phyloP scores from a whole-genome alignment of 2,113 vertebrate species.

The Leptobrachium leishanense region DNA sequence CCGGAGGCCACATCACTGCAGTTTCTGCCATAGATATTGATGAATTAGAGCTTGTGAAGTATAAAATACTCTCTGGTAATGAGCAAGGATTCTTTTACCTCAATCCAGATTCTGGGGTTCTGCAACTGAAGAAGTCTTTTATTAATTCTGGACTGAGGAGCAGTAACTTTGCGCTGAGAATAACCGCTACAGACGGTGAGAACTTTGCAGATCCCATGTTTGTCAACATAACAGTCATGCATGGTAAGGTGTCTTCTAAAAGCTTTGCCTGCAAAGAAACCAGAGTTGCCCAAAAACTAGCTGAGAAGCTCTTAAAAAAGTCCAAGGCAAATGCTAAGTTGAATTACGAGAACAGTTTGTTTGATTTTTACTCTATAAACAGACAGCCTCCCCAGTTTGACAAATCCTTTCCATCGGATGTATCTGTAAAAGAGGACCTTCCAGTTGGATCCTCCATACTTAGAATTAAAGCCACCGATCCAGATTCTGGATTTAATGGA shows the following conservation, averaged over 20 bases:
- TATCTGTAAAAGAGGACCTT: conserved; percentile 84
- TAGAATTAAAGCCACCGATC: conserved; percentile 85
- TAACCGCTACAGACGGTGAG: conserved; percentile 94
- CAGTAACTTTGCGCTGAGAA: conserved; percentile 82
- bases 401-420: conserved; percentile 86
- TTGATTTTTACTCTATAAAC: conserved; percentile 92
- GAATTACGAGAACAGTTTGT: conserved; percentile 87
- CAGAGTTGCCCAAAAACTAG: conserved; percentile 88
- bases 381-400: conserved; percentile 91
- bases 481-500: conserved; percentile 93
- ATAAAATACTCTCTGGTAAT: conserved; percentile 94
- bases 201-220: conserved; percentile 92
- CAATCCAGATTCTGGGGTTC: conserved; percentile 91
- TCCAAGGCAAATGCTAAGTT: conserved; percentile 85
- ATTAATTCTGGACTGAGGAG: conserved; percentile 76
- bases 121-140: conserved; percentile 81
- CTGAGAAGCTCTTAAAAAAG: conserved; percentile 93
- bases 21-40: conserved; percentile 96
- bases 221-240: conserved; percentile 89
- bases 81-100: conserved; percentile 88
- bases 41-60: conserved; percentile 91
- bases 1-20: conserved; percentile 87
- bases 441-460: conserved; percentile 79
- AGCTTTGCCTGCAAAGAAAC: conserved; percentile 91
- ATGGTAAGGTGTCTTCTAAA: conserved; percentile 81